phyloP scores from a whole-genome alignment of 2,888 invertebrate genomes.

The Melitaea athalia region DNA sequence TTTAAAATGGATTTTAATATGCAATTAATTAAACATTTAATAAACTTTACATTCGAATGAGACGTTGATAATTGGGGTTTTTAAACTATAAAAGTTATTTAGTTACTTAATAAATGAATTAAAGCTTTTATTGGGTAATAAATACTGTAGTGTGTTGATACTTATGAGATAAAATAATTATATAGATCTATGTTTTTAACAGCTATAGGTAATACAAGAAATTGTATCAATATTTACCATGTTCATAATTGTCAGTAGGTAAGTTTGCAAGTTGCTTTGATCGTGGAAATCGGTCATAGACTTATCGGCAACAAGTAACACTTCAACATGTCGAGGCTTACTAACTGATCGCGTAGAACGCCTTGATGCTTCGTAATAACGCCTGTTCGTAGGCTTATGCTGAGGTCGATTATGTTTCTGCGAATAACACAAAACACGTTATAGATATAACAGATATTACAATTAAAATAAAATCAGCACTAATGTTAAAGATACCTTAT shows the following conservation, averaged over 20 bases:
- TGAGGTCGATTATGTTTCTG: conserved; percentile 58
- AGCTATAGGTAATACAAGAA: too few species aligned
- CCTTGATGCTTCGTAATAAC: conserved; percentile 44
- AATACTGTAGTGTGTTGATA: too few species aligned
- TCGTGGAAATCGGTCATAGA: conserved; percentile 94
- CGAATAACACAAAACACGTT: conserved; percentile 34
- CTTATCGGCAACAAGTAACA: conserved; percentile 92
- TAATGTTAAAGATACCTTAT: conserved; percentile 40
- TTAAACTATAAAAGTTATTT: too few species aligned
- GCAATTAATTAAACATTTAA: too few species aligned
- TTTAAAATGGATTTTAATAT: too few species aligned
- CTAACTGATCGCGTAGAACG: conserved; percentile 85
- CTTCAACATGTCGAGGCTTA: conserved; percentile 90
- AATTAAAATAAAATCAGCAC: neutral
- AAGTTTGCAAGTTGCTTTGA: conserved; percentile 91
- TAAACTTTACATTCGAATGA: too few species aligned
- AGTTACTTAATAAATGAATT: too few species aligned
- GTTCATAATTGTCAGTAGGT: conserved; percentile 95
- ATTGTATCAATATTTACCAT: conserved; percentile 83
- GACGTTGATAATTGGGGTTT: too few species aligned
- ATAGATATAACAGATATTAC: neutral
- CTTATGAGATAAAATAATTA: neutral
- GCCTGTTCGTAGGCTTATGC: conserved; percentile 39
- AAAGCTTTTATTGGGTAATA: too few species aligned
- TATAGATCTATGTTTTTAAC: too few species aligned